These are phyloP conservation scores for Drosophila oshimai DNA, from an alignment of 1,140 invertebrate species.

Conservation along the genomic window DNA sequence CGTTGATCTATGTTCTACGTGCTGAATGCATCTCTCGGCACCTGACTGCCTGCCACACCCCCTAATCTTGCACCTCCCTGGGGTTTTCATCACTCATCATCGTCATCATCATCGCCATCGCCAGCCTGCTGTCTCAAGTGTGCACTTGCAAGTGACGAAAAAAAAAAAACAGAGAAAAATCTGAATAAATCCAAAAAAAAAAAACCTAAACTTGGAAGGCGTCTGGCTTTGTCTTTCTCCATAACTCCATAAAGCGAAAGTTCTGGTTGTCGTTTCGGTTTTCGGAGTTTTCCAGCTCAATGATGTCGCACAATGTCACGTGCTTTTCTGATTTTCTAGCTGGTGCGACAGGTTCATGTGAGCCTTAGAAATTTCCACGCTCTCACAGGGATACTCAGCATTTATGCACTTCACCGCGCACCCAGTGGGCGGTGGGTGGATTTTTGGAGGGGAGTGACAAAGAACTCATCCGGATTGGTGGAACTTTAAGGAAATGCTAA, in stretches of 20 bases:
- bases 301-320: slow-evolving; percentile 78
- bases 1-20: slow-evolving; percentile 76
- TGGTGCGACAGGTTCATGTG: slow-evolving; percentile 40
- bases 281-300: slow-evolving; percentile 70
- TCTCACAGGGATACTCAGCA: slow-evolving; percentile 54
- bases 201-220: slow-evolving; percentile 23
- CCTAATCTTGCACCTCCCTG: background rate
- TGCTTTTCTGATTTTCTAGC: slow-evolving; percentile 47
- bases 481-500: slow-evolving; percentile 22
- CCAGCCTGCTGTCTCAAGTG: slow-evolving; percentile 62
- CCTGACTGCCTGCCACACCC: background rate
- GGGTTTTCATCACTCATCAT: slow-evolving; percentile 16
- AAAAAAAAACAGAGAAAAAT: slow-evolving; percentile 19
- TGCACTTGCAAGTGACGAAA: slow-evolving; percentile 63
- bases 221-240: slow-evolving; percentile 59
- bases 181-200: background rate
- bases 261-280: slow-evolving; percentile 54
- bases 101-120: background rate
- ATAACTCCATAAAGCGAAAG: slow-evolving; percentile 65
- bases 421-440: slow-evolving; percentile 17
- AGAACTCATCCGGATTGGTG: slow-evolving; percentile 9
- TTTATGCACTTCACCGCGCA: slow-evolving; percentile 74
- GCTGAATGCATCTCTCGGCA: slow-evolving; percentile 62
- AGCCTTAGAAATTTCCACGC: slow-evolving; percentile 25
- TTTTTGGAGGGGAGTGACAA: background rate